Conservation (phyloP, 2,797 vertebrate genomes). For the Peromyscus aztecus region DNA sequence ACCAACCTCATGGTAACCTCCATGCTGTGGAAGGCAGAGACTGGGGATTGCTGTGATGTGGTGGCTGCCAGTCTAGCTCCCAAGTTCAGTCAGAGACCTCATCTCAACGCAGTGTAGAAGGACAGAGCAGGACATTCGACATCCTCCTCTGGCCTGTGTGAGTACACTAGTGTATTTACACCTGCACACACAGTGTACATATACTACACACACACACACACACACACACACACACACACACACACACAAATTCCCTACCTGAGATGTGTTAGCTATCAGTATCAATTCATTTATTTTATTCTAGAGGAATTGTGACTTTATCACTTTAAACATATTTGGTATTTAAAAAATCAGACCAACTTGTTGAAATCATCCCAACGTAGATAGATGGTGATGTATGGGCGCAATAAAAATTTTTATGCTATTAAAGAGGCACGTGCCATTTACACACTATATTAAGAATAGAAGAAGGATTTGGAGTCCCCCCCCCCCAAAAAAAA, state of each 20-base stretch:
- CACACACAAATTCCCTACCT: slow-evolving; percentile 38
- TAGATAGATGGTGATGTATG: slow-evolving; percentile 82
- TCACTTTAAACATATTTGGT: slow-evolving; percentile 87
- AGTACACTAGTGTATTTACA: background rate
- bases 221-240: background rate
- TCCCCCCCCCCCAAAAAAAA: background rate
- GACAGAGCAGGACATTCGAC: background rate
- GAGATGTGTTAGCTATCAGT: slow-evolving; percentile 80
- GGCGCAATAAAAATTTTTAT: slow-evolving; percentile 83
- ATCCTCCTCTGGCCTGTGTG: background rate
- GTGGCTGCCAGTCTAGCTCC: background rate
- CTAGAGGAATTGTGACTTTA: slow-evolving; percentile 82
- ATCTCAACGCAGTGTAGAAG: background rate
- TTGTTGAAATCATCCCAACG: slow-evolving; percentile 86
- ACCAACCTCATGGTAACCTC: too few relatives aligned
- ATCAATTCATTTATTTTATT: slow-evolving; percentile 83
- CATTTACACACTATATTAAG: slow-evolving; percentile 34
- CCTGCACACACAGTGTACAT: rapidly evolving
- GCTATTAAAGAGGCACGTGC: slow-evolving; percentile 78
- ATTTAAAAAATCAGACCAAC: slow-evolving; percentile 85
- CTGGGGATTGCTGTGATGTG: background rate
- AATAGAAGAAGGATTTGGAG: slow-evolving; percentile 80
- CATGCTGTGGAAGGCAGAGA: background rate
- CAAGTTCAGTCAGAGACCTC: background rate
- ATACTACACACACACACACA: too few relatives aligned